Evolutionary conservation across 2,113 vertebrate genomes (phyloP).

Genomic region (Mus pahari): DNA sequence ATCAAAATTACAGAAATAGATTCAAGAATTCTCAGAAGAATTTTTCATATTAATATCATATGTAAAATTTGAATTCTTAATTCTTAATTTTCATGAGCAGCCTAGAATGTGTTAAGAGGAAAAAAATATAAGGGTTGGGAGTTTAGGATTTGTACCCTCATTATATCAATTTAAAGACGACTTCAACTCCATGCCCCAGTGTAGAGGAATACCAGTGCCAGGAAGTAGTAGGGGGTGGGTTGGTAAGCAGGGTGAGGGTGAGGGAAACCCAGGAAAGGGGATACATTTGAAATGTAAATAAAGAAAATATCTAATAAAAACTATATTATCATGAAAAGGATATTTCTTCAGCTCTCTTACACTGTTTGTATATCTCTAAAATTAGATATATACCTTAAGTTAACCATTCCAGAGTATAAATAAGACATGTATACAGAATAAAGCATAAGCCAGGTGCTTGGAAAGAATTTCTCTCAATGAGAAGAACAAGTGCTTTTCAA

Average conservation of each 20-base stretch:
- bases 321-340: background rate
- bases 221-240: too few relatives aligned
- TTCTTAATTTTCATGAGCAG: constrained; percentile 8
- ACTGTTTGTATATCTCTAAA: background rate
- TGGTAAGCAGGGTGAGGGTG: too few relatives aligned
- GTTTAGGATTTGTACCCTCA: background rate
- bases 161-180: background rate
- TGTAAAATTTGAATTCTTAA: constrained; percentile 15
- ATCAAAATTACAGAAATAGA: constrained; percentile 20
- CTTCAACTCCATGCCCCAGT: background rate
- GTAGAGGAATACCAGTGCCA: too few relatives aligned
- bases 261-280: too few relatives aligned
- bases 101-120: background rate
- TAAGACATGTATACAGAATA: background rate
- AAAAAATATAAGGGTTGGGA: background rate
- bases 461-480: constrained; percentile 30
- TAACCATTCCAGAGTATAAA: background rate
- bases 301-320: too few relatives aligned
- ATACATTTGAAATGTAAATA: too few relatives aligned
- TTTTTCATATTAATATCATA: background rate
- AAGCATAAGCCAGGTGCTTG: background rate
- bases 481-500: constrained; percentile 4
- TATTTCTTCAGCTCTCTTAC: background rate
- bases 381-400: background rate
- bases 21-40: background rate